A percentile compares a stretch with the other conserved stretches of the same genome.
phyloP scores from a whole-genome alignment of 2,113 vertebrate species.

The Microtus pennsylvanicus region DNA sequence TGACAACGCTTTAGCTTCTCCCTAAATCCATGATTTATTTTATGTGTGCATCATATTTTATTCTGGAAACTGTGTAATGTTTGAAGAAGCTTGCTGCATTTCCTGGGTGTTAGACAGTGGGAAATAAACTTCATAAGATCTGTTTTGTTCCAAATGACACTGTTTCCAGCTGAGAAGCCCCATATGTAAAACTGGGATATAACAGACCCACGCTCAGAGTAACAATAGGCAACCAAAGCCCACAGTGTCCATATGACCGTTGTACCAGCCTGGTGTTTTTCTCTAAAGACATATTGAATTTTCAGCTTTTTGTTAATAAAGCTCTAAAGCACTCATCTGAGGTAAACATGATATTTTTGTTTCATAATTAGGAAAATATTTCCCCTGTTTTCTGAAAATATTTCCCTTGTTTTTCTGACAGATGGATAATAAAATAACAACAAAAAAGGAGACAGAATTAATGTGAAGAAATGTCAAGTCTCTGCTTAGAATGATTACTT shows the following conservation, averaged over 20 bases:
- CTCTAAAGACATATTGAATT: not conserved
- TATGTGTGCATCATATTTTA: constrained; percentile 58
- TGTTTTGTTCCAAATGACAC: constrained; percentile 49
- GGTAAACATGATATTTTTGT: not conserved
- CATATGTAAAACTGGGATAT: constrained; percentile 21
- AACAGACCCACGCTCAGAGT: not conserved
- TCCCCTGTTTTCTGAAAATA: not conserved
- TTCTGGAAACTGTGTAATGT: constrained; percentile 62
- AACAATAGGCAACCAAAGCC: not conserved
- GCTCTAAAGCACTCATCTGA: not conserved
- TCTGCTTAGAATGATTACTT: not conserved
- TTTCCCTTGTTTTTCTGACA: not conserved
- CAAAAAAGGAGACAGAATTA: not conserved
- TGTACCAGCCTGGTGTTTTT: not conserved
- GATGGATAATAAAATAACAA: not conserved
- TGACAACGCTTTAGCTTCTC: constrained; percentile 76
- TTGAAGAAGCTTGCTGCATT: constrained; percentile 77
- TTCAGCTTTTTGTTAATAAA: not conserved
- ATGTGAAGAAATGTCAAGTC: not conserved
- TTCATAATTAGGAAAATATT: constrained; percentile 4
- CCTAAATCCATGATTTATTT: constrained; percentile 75
- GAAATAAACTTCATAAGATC: constrained; percentile 64
- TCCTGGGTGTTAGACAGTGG: constrained; percentile 64
- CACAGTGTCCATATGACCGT: not conserved
- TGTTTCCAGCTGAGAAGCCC: constrained; percentile 33